Conservation (phyloP, 1,140 invertebrate genomes). For the Brachionus plicatilis region DNA sequence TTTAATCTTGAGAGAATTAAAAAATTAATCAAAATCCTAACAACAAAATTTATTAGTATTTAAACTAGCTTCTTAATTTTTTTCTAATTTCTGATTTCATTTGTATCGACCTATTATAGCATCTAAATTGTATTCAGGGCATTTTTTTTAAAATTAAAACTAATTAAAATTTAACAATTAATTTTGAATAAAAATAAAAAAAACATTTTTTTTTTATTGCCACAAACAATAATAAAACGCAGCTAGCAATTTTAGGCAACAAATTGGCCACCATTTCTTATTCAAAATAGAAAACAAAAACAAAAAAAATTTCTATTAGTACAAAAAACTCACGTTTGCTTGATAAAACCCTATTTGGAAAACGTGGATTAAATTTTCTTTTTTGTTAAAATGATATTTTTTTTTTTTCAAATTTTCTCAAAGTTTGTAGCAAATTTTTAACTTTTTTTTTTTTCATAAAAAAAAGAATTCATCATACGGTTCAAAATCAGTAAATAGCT, state of each 20-base stretch:
- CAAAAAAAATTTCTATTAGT: not conserved
- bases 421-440: not conserved
- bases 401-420: not conserved
- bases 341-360: not conserved
- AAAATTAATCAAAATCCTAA: not conserved
- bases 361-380: not conserved
- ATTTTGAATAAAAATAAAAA: not conserved
- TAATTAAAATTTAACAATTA: not conserved
- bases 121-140: not conserved
- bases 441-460: not conserved
- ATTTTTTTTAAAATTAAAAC: not conserved
- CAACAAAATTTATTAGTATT: not conserved
- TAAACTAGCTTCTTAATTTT: not conserved
- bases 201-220: not conserved
- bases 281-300: not conserved
- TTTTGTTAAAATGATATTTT: not conserved
- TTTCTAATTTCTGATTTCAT: not conserved
- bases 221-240: not conserved
- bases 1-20: no score
- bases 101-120: not conserved
- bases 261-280: not conserved
- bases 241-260: not conserved
- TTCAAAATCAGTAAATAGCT: constrained; percentile 14
- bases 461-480: not conserved
- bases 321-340: not conserved